Base-by-base conservation (phyloP, 2,113 vertebrate genomes). In the Mionectes macconnelli region DNA sequence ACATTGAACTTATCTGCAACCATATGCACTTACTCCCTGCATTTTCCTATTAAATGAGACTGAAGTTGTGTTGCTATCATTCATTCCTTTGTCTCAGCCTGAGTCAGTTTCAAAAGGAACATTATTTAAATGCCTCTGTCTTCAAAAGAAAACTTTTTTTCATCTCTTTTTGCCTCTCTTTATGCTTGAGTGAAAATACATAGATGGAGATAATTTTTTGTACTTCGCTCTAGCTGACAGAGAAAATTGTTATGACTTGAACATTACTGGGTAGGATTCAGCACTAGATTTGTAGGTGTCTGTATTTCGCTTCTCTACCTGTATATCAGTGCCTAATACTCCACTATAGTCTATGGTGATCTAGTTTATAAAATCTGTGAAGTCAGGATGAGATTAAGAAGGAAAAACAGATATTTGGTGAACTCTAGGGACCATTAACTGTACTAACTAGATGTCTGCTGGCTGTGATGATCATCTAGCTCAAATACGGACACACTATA, bases 331-430 rank as follows among this genome's bases (percentile, higher is more conserved):
- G 57, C 20, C 42, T n/a, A 40, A 63, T 21, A 60, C 39, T 64
- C 14, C 40, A 39, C 33, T 60, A 1, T 16, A 60, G 44, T 35
- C 52, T 9, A 9, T 25, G 8, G 24, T 1, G 0, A 35, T n/a
- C 18, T 42, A 35, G 27, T 10, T 23, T 8, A 47, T 76, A 44
- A 89, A 60, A 13, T 39, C 45, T 69, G 14, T 77, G 64, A 87
- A 84, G 5, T 49, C 21, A 55, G 28, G 42, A 59, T 83, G 63
- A 80, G 27, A 27, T 10, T 47, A 62, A 89, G 31, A 37, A 14
- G 16, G 19, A 44, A 81, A 86, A 87, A 1, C 5, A 44, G 31
- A 27, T 21, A 24, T 42, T 73, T 87, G 24, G 12, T 78, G 59
- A 69, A 8, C 6, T 33, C 30, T 27, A 47, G 59, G 22, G 10